Evolutionary conservation across 2,888 invertebrate species (phyloP), one percentile per base, ranked within the genome.

Genomic region (Yponomeuta sedellus): DNA sequence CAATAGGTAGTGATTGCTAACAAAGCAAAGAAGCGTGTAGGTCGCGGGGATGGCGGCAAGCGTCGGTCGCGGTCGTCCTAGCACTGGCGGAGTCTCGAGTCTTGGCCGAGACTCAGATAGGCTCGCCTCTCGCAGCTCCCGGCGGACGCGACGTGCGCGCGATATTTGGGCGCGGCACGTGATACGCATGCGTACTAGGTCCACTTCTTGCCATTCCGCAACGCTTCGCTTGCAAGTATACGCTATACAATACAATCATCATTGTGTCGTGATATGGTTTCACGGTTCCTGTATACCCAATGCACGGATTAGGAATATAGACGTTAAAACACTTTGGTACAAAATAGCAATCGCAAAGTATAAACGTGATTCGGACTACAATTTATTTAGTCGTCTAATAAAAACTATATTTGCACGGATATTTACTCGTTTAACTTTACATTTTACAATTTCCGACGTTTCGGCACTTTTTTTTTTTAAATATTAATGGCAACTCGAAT

Each of bases 161-260:
- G 59, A 40, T 65, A 72, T 73, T 75, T 77, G 77, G 75, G 71
- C 75, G 75, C 72, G 70, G 68, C 69, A 67, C 66, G 64, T 56
- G 52, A 64, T 62, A 69, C 75, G 77, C 77, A 77, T 73, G 77
- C 77, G 78, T 71, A 65, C 63, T 67, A 62, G 5, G 11, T 20
- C 19, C 10, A 22, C 4, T 40, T 34, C 63, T 44, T 22, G 44
- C 63, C 63, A 20, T 25, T 63, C 22, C n/a, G 10, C 61, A 61
- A 34, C n/a, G 8, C 3, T 3, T 61, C n/a, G 8, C 3, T 3
- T 16, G 44, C 44, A 52, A 12, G 44, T 52, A 52, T 4, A 52
- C 12, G 44, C 44, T 4, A 16, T 22, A 19, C 59, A 59, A 19
- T 4, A n/a, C n/a, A n/a, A n/a, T n/a, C n/a, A n/a, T n/a, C n/a